A percentile compares a stretch with the other conserved stretches of the same genome.
Conservation (phyloP, 2,797 vertebrate genomes). For the Botia kubotai region DNA sequence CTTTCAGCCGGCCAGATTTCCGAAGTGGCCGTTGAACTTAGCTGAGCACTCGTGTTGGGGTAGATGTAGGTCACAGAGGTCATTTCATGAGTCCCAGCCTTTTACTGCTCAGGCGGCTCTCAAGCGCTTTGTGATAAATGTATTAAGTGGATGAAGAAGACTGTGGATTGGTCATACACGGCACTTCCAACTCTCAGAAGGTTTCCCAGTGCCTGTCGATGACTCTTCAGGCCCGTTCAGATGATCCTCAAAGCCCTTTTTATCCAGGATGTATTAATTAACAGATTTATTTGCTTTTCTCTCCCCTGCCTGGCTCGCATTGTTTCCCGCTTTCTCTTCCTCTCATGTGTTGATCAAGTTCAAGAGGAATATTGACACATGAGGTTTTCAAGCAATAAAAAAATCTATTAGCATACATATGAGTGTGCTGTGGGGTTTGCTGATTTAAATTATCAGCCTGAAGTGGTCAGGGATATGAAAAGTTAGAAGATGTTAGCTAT, state of each 20-base stretch:
- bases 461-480: conserved; percentile 47
- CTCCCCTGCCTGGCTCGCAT: conserved; percentile 70
- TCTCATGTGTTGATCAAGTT: conserved; percentile 51
- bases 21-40: conserved; percentile 75
- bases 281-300: conserved; percentile 77
- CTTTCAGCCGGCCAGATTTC: conserved; percentile 63
- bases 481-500: conserved; percentile 68
- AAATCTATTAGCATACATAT: conserved; percentile 50
- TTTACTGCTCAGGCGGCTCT: conserved; percentile 67
- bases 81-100: conserved; percentile 61
- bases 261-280: conserved; percentile 71
- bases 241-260: conserved; percentile 67
- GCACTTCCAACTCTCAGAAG: conserved; percentile 70
- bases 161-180: conserved; percentile 62
- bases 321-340: conserved; percentile 53
- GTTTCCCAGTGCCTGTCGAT: conserved; percentile 46
- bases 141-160: conserved; percentile 69
- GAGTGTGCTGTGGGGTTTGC: conserved; percentile 26
- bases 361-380: conserved; percentile 66
- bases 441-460: conserved; percentile 50
- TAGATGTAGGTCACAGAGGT: conserved; percentile 64
- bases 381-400: conserved; percentile 45
- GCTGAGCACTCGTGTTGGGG: conserved; percentile 60
- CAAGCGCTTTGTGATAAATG: conserved; percentile 66
- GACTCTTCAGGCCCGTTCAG: conserved; percentile 62